These are phyloP conservation scores for Eurytoma adleriae DNA, from an alignment of 2,888 invertebrate genomes.

Conservation along the genomic window DNA sequence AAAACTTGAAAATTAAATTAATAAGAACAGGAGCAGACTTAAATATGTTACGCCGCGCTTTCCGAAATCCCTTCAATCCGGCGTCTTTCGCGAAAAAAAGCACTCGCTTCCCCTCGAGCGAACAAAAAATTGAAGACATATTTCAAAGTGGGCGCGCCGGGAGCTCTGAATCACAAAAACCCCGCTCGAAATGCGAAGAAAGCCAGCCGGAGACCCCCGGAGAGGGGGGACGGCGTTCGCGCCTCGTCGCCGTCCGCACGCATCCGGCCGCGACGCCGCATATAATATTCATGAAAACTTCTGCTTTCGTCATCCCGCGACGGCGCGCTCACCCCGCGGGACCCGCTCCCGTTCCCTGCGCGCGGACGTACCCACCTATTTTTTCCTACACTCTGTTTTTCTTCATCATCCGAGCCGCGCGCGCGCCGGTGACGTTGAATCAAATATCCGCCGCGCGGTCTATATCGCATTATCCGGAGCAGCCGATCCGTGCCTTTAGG, in stretches of 20 bases:
- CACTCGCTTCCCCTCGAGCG: neutral
- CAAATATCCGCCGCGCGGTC: conserved; percentile 13
- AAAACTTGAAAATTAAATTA: too few relatives aligned
- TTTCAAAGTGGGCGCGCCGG: too few relatives aligned
- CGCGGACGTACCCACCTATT: neutral
- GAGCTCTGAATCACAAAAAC: too few relatives aligned
- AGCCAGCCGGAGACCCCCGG: too few relatives aligned
- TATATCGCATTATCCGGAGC: conserved; percentile 14
- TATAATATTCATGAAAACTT: conserved; percentile 44
- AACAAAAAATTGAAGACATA: too few relatives aligned
- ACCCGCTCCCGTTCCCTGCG: neutral
- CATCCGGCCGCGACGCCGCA: neutral
- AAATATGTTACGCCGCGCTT: too few relatives aligned
- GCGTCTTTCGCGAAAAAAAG: too few relatives aligned
- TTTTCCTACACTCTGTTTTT: neutral
- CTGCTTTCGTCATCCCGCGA: conserved; percentile 26
- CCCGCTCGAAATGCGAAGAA: neutral
- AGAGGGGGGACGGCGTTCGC: too few relatives aligned
- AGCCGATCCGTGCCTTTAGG: neutral
- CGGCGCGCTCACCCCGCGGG: neutral
- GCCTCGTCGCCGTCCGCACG: too few relatives aligned
- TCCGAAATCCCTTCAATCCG: too few relatives aligned
- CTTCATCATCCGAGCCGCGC: neutral
- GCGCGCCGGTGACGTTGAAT: conserved; percentile 6
- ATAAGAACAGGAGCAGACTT: too few relatives aligned